Percentiles rank a stretch among this genome's conserved stretches.
phyloP scores from a whole-genome alignment of 2,113 vertebrate genomes.

The Seriola quinqueradiata region DNA sequence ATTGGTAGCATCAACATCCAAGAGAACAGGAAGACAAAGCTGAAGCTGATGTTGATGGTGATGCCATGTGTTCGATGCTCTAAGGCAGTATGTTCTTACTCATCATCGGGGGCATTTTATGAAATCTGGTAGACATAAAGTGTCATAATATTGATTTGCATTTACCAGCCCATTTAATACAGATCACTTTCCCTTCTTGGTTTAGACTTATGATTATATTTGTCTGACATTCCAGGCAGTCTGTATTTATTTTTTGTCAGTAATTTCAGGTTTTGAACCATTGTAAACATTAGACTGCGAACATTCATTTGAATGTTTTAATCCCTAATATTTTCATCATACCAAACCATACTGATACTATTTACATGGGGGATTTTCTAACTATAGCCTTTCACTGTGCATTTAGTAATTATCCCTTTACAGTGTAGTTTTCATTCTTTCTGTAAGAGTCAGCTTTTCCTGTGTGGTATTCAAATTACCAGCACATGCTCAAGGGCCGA shows the following conservation, averaged over 20 bases:
- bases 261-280: neutral
- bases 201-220: neutral
- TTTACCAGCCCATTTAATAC: neutral
- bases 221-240: neutral
- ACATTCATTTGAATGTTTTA: neutral
- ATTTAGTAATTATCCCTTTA: conserved; percentile 3
- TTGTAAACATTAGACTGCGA: neutral
- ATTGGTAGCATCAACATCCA: neutral
- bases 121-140: neutral
- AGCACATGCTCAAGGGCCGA: neutral
- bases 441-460: conserved; percentile 18
- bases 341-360: neutral
- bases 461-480: conserved; percentile 3
- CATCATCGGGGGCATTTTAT: neutral
- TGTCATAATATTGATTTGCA: neutral
- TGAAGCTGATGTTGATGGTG: neutral
- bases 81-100: neutral
- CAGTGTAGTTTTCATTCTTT: neutral
- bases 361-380: neutral
- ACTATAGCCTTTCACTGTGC: neutral
- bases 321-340: neutral
- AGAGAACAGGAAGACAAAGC: neutral
- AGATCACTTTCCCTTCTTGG: too few relatives aligned
- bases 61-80: neutral
- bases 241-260: neutral